phyloP scores from a whole-genome alignment of 2,888 invertebrate genomes.

The Clunio marinus region DNA sequence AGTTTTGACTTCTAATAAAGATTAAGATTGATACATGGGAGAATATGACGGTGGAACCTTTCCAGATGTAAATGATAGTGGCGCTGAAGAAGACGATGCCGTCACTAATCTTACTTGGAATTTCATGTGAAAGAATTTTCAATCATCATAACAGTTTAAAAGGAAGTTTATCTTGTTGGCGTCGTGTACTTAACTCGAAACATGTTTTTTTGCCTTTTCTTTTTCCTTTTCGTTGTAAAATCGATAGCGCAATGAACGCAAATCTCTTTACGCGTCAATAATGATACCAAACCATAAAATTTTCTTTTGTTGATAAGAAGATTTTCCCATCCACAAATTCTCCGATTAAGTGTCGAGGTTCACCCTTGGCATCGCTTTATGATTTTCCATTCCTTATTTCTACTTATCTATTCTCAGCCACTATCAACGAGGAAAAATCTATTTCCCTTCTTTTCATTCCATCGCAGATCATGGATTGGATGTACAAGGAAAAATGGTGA shows the following conservation, averaged over 20 bases:
- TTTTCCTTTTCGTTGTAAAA: too few species aligned
- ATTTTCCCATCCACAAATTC: constrained; percentile 9
- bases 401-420: not conserved
- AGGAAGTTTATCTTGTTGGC: constrained; percentile 17
- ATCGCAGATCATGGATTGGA: constrained; percentile 2
- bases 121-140: constrained; percentile 18
- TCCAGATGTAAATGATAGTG: not conserved
- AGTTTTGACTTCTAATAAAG: not conserved
- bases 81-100: not conserved
- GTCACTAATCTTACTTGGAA: not conserved
- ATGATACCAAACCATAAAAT: constrained; percentile 14
- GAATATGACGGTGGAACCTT: too few species aligned
- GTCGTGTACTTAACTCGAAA: too few species aligned
- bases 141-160: constrained; percentile 21
- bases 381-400: constrained; percentile 12
- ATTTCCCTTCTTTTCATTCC: constrained; percentile 15
- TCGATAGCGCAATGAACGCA: too few species aligned
- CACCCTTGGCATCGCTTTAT: constrained; percentile 15
- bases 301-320: constrained; percentile 20
- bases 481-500: constrained; percentile 5
- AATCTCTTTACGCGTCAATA: constrained; percentile 13
- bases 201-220: too few species aligned
- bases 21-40: constrained; percentile 15
- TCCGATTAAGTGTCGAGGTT: constrained; percentile 21
- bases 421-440: constrained; percentile 22